Evolutionary conservation across 2,113 vertebrate species (phyloP).

Genomic region (Isurus oxyrinchus): DNA sequence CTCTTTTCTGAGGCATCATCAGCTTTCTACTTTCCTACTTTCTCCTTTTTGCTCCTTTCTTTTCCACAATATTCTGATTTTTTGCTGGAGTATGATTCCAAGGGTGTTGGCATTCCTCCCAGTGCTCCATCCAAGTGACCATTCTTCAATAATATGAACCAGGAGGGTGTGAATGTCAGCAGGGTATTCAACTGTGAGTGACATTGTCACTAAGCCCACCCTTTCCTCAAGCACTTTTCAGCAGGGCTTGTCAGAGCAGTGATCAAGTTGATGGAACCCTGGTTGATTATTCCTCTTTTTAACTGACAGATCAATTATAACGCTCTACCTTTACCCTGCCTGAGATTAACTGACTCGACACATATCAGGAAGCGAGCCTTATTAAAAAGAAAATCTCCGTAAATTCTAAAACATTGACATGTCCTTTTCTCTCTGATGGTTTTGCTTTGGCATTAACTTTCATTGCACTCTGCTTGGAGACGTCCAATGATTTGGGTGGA

Average conservation of each 20-base stretch:
- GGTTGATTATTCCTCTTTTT: not conserved
- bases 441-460: not conserved
- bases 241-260: not conserved
- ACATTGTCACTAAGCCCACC: not conserved
- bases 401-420: not conserved
- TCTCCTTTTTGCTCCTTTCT: not conserved
- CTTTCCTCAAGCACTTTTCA: not conserved
- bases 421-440: not conserved
- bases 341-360: not conserved
- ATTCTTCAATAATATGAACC: not conserved
- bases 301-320: not conserved
- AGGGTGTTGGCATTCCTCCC: not conserved
- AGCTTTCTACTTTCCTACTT: not conserved
- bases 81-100: not conserved
- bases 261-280: not conserved
- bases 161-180: not conserved
- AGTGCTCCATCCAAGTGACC: not conserved
- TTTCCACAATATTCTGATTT: not conserved
- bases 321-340: not conserved
- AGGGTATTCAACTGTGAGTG: not conserved
- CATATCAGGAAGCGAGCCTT: not conserved
- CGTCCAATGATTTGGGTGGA: not conserved
- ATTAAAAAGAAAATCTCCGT: not conserved
- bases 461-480: not conserved
- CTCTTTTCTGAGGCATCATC: not conserved